phyloP scores from a whole-genome alignment of 2,113 vertebrate species.

The Setophaga petechia region DNA sequence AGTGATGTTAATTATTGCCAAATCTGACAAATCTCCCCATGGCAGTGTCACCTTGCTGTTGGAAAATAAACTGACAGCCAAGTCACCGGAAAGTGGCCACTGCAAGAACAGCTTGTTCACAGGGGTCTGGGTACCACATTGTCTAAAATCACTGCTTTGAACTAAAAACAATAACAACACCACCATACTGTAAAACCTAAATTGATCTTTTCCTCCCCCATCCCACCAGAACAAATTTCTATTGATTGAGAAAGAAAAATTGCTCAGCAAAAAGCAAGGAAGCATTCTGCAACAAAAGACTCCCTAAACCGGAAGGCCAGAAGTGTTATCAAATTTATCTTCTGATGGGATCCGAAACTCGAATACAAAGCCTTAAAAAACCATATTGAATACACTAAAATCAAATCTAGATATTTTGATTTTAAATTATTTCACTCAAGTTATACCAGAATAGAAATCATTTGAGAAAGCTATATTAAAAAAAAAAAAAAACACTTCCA shows the following conservation, averaged over 20 bases:
- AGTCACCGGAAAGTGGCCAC: not conserved
- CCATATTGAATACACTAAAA: not conserved
- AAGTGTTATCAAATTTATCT: not conserved
- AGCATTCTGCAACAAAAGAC: not conserved
- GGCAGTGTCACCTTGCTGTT: not conserved
- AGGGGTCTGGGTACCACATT: not conserved
- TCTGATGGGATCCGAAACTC: constrained; percentile 16
- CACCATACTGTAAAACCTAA: not conserved
- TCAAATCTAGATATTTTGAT: not conserved
- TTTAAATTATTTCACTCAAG: constrained; percentile 35
- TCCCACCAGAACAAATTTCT: not conserved
- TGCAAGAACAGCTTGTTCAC: not conserved
- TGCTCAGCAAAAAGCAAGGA: not conserved
- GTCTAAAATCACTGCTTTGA: not conserved
- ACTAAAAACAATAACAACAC: not conserved
- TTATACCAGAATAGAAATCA: constrained; percentile 32
- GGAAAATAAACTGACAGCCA: not conserved
- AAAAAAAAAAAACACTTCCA: not conserved
- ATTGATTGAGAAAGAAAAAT: not conserved
- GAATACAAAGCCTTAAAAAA: constrained; percentile 9
- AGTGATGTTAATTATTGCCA: not conserved
- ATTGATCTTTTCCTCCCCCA: not conserved
- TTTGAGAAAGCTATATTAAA: constrained; percentile 17
- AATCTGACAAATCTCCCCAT: not conserved
- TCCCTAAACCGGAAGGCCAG: not conserved